Base-by-base conservation (phyloP, 2,797 vertebrate species). In the Protonibea diacanthus region DNA sequence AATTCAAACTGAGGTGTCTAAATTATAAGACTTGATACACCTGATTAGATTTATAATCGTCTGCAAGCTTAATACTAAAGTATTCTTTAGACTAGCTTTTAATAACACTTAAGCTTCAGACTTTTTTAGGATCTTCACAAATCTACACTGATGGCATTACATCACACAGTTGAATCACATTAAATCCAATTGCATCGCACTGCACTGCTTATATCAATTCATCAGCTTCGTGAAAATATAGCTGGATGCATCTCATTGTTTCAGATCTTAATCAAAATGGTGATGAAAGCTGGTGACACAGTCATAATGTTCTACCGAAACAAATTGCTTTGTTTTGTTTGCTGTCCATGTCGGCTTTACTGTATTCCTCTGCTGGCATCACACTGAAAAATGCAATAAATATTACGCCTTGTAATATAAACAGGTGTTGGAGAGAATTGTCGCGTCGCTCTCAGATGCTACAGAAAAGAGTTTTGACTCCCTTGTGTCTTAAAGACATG, bases 271-370 rank as follows among this genome's bases (percentile, higher is more conserved):
- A 78, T 88, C 70, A 85, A 55, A 86, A 66, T 60, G 38, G 33
- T 71, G 75, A 56, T 71, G 79, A 61, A 78, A 86, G 81, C 86
- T 81, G 78, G 76, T 83, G 85, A 86, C 68, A 87, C 82, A 86
- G 72, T 85, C 68, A 64, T 67, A 64, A 74, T 84, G 64, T 81
- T 79, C 69, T 71, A 68, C 64, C 77, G 81, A 90, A 88, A 86
- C 76, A 86, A 82, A 87, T 25, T 5, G 6, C 25, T 33, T 58
- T 27, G 45, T 33, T 38, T 65, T 38, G n/a, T 47, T 74, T 63
- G 56, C 67, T 64, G 42, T 75, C 78, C 68, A 3, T 78, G 71
- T 71, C 48, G 40, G 71, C 64, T 73, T 81, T 51, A 47, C 60
- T 60, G 29, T 80, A 56, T 72, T 79, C 71, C 15, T 65, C 52